Evolutionary conservation across 2,113 vertebrate genomes (phyloP), one percentile per base, ranked within the genome.

Genomic region (Anser cygnoides): DNA sequence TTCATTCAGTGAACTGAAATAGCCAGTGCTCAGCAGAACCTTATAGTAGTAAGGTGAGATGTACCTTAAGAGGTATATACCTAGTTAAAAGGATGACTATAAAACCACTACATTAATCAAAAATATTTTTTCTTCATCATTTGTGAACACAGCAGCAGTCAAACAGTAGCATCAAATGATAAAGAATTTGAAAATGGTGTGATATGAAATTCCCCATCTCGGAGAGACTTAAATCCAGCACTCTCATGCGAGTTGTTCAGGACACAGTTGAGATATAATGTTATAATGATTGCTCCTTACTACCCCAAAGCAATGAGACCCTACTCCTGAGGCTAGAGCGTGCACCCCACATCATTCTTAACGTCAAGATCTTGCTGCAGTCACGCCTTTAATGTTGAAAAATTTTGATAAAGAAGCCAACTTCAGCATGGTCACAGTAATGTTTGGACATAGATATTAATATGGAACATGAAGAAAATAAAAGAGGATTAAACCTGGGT

Each of bases 321-420:
- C 16, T 85, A 63, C 14, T 89, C 31, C 1, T 0, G 0, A 11
- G 16, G 13, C 29, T 33, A 33, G 18, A 68, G 6, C 17, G 61
- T 10, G 15, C 13, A 35, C 2, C 4, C 3, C 17, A 57, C 43
- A 65, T 11, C 28, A 35, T 78, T 75, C 35, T 49, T 43, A 33
- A 9, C 5, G 4, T 57, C 61, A 54, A 43, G 18, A 44, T 54
- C 11, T 39, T 46, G 2, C 17, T 46, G 29, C 7, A 71, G 8
- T 66, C 70, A 44, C 26, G 6, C 35, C 14, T 65, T 52, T 52
- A 57, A 20, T 16, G 25, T 28, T 65, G 13, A 63, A 68, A 2
- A 82, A 11, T 50, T 74, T 92, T 80, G 22, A 37, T 22, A 81
- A 80, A 68, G 4, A 13, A 21, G 20, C 17, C 37, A 52, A 20